Base-by-base conservation (phyloP, 2,113 vertebrate species). In the Plotosus lineatus region DNA sequence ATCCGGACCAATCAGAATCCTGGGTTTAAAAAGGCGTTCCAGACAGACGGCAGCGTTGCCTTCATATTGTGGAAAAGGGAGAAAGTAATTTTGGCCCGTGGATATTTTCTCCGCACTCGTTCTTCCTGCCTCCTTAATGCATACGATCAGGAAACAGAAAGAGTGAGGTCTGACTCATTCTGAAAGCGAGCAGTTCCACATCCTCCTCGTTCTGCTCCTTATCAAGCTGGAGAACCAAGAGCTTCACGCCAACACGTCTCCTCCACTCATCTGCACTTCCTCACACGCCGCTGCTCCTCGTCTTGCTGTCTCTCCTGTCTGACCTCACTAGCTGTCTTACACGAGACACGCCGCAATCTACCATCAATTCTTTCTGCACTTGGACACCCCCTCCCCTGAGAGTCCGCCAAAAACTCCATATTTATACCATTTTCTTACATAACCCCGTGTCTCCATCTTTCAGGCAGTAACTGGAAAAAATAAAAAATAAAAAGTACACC, bases 191-290 rank as follows among this genome's bases (percentile, higher is more conserved):
- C 58, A 73, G 36, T 55, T 73, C 69, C 61, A 66, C n/a, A n/a
- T n/a, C 75, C 68, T 77, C 74, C 51, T 36, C 66, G 6, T 12
- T 75, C 84, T 83, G 61, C 77, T 77, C 74, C 75, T 78, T 76
- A 55, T 80, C 60, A 78, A 82, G 50, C 61, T 28, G 72, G 76
- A 80, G 79, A 83, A 84, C 50, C 72, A 74, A 80, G 84, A 33
- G 58, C 51, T 44, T 73, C 66, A 82, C 50, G 14, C 84, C 84
- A 81, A 44, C 69, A 75, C 50, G 75, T 86, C 76, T 86, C 83
- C 31, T 84, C 86, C 80, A 88, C 63, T 88, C 89, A 84, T 93
- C 92, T 93, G 91, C 89, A 88, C 90, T 91, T 89, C 84, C 90
- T 94, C 92, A 93, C 84, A 90, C 77, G 84, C 87, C 73, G 85